Evolutionary conservation across 92 coral and sea anemone genomes (phyloP).

Genomic region (Virgularia gustaviana): DNA sequence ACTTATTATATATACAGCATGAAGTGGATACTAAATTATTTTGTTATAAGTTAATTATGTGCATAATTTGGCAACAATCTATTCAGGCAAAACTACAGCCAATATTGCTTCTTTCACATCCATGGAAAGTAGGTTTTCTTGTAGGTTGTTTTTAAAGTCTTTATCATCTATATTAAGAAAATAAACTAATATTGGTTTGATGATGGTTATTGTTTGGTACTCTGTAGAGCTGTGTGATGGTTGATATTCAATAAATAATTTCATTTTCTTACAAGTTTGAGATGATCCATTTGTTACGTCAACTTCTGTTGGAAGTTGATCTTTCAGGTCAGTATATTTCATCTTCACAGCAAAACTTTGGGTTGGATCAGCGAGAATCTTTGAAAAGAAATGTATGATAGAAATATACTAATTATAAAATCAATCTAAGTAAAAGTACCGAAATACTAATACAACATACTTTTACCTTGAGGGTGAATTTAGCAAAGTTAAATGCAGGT

Average conservation of each 20-base stretch:
- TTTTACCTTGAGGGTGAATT: slow-evolving; percentile 20
- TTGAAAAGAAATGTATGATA: neutral
- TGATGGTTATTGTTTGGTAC: too few relatives aligned
- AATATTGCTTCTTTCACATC: slow-evolving; percentile 21
- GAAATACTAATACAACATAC: neutral
- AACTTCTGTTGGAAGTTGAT: slow-evolving; percentile 5
- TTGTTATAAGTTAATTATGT: too few relatives aligned
- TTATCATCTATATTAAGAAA: neutral
- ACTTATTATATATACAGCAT: too few relatives aligned
- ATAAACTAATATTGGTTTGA: too few relatives aligned
- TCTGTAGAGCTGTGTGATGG: too few relatives aligned
- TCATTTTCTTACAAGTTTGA: neutral
- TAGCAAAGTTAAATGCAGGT: slow-evolving; percentile 25
- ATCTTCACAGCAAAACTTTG: slow-evolving; percentile 15
- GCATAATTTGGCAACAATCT: too few relatives aligned
- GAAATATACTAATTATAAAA: neutral
- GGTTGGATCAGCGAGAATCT: slow-evolving; percentile 1
- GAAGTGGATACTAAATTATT: too few relatives aligned
- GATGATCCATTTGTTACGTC: too few relatives aligned
- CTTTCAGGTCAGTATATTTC: slow-evolving; percentile 12
- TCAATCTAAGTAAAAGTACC: neutral
- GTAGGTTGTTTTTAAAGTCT: neutral
- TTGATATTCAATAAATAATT: neutral
- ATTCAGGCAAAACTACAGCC: neutral
- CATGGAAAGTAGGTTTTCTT: slow-evolving; percentile 6